phyloP scores from a whole-genome alignment of 1,140 invertebrate species.

The Teleopsis dalmanni region DNA sequence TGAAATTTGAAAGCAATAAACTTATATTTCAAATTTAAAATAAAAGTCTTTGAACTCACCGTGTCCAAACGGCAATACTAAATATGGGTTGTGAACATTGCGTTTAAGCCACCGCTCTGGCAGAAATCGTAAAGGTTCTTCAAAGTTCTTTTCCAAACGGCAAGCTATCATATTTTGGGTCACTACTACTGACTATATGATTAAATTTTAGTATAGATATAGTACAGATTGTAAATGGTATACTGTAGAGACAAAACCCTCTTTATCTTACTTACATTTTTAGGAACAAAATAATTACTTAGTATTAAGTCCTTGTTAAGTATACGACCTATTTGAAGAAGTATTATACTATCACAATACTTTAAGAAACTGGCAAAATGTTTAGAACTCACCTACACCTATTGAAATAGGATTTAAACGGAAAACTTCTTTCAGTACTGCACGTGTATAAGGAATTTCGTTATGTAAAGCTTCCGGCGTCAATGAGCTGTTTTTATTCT shows the following conservation, averaged over 20 bases:
- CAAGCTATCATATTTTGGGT: slow-evolving; percentile 80
- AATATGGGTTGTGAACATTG: slow-evolving; percentile 60
- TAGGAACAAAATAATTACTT: slow-evolving; percentile 75
- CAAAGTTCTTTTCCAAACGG: slow-evolving; percentile 62
- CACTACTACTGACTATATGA: slow-evolving; percentile 71
- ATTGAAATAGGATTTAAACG: slow-evolving; percentile 76
- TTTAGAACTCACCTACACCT: too few species aligned
- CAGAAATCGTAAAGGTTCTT: slow-evolving; percentile 57
- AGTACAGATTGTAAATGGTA: too few species aligned
- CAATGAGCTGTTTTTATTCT: slow-evolving; percentile 47
- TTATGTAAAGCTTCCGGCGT: slow-evolving; percentile 52
- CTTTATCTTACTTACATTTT: slow-evolving; percentile 57
- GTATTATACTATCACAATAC: too few species aligned
- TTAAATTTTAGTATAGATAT: neutral
- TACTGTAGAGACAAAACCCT: neutral
- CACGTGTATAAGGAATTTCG: slow-evolving; percentile 64
- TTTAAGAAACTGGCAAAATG: too few species aligned
- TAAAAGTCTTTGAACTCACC: too few species aligned
- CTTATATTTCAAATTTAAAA: too few species aligned
- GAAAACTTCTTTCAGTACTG: slow-evolving; percentile 76
- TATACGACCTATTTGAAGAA: too few species aligned
- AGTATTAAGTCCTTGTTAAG: slow-evolving; percentile 68
- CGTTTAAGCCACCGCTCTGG: slow-evolving; percentile 69
- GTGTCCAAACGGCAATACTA: slow-evolving; percentile 81
- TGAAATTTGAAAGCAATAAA: too few species aligned